Evolutionary conservation across 2,888 invertebrate genomes (phyloP).

Genomic region (Callinectes sapidus): DNA sequence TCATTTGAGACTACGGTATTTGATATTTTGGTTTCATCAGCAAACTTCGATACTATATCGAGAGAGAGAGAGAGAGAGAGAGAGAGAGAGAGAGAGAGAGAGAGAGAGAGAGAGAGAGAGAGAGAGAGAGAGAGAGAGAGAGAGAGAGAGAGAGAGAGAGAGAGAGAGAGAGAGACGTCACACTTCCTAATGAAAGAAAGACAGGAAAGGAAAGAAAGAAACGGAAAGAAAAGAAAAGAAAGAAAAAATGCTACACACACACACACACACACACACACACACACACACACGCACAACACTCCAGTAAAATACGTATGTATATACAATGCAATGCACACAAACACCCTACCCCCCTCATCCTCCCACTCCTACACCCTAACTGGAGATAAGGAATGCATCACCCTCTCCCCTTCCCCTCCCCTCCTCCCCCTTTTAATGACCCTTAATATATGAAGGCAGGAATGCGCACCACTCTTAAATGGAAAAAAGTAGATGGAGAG

Average conservation of each 20-base stretch:
- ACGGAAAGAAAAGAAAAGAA: not conserved
- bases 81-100: too few species aligned
- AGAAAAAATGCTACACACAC: not conserved
- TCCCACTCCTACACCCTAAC: not conserved
- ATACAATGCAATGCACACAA: not conserved
- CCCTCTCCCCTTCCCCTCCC: not conserved
- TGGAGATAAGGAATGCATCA: not conserved
- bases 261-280: constrained; percentile 1
- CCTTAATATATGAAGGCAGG: not conserved
- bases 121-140: constrained; percentile 35
- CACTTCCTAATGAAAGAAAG: not conserved
- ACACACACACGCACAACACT: not conserved
- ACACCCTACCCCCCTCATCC: not conserved
- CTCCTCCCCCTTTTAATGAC: not conserved
- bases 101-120: constrained; percentile 8
- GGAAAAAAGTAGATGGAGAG: not conserved
- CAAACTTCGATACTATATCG: too few species aligned
- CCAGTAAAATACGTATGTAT: not conserved
- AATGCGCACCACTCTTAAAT: not conserved
- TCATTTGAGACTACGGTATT: too few species aligned
- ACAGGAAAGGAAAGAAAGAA: not conserved
- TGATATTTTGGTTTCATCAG: too few species aligned
- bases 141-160: constrained; percentile 42
- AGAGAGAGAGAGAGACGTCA: constrained; percentile 16
- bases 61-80: too few species aligned